phyloP scores from a whole-genome alignment of 2,113 vertebrate genomes.

The Hypocryptadius cinnamomeus region DNA sequence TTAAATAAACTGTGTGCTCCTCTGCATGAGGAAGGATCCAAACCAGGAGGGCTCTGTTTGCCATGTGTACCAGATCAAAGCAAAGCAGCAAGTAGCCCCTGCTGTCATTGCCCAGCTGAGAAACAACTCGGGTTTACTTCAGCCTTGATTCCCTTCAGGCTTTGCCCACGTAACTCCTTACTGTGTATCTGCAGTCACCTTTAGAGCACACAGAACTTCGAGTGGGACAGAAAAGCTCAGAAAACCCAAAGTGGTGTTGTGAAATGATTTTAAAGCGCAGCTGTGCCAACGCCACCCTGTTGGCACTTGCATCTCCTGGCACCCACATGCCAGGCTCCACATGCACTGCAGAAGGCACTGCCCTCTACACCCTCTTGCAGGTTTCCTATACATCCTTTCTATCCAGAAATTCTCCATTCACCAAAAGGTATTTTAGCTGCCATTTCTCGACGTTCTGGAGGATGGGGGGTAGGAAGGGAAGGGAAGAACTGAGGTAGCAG shows the following conservation, averaged over 20 bases:
- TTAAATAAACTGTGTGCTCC: not conserved
- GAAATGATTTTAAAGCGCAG: not conserved
- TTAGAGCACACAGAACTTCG: not conserved
- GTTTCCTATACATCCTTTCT: not conserved
- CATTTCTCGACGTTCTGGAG: not conserved
- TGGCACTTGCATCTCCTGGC: not conserved
- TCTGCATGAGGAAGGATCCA: not conserved
- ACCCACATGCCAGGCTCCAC: accelerated
- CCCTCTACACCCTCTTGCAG: accelerated
- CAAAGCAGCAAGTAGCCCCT: not conserved
- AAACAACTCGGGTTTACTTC: not conserved
- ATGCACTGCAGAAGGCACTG: accelerated
- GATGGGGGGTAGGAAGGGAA: not conserved
- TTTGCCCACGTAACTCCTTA: not conserved
- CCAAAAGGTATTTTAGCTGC: not conserved
- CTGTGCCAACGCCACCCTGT: not conserved
- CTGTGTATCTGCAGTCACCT: not conserved
- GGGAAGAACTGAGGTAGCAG: not conserved
- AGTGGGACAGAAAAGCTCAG: not conserved
- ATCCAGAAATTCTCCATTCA: not conserved
- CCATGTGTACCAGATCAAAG: not conserved
- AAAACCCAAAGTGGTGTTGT: not conserved
- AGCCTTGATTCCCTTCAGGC: not conserved
- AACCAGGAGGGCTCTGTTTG: not conserved
- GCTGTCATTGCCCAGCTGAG: not conserved